Base-by-base conservation (phyloP, 2,888 invertebrate species). In the Tenthredo livida region DNA sequence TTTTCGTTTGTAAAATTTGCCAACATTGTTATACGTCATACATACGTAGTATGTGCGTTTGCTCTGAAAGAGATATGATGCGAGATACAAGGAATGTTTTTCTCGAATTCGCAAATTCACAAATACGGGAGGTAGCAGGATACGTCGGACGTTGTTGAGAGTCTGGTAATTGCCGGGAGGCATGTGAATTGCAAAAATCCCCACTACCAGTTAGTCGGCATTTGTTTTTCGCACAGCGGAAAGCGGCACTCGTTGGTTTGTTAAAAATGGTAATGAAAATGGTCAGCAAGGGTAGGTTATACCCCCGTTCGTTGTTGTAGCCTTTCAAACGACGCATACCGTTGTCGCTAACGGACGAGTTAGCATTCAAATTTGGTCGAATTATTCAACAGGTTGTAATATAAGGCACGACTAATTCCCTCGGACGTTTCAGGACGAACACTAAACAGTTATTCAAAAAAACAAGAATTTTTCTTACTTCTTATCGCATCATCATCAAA, bases 381-480 rank as follows among this genome's bases (percentile, higher is more conserved):
- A 83, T 83, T 83, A 83, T 83, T 83, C 83, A 83, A 83, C 83
- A 83, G 83, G 83, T 83, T 83, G 83, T 67, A 65, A 82, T 83
- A 83, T 67, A 47, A 83, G 43, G 83, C 70, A 50, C n/a, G 67
- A 47, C 67, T 83, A 83, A 67, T 83, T 83, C 83, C 17, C 67
- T 47, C 83, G 83, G 61, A 83, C 83, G 25, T 70, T 43, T 12
- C 43, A 3, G 47, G 9, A 33, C 67, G 25, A 80, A 25, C 80
- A 61, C 61, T 80, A 80, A 80, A 80, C 80, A 61, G 37, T 80
- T 61, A 40, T 54, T 47, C 5, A 10, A 15, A 25, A 21, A 21
- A 61, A 12, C 21, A 12, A 61, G 21, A 25, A 61, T 9, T 61
- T 10, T 25, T 61, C 15, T 61, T n/a, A n/a, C 17, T 12, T 12